phyloP scores from a whole-genome alignment of 2,113 vertebrate species.

The Zosterops hypoxanthus region DNA sequence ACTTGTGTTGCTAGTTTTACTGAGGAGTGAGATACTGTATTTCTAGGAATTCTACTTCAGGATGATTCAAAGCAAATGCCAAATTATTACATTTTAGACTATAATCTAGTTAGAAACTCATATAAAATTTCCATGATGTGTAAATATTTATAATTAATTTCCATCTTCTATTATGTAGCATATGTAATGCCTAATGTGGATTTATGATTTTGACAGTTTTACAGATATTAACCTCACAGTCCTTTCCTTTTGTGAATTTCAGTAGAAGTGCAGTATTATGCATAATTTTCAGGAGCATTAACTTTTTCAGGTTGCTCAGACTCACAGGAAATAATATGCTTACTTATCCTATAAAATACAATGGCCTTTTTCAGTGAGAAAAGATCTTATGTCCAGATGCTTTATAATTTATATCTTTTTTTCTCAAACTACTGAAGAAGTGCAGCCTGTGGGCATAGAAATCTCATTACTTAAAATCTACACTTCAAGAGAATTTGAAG shows the following conservation, averaged over 20 bases:
- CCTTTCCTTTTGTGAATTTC: not conserved
- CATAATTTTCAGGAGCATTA: not conserved
- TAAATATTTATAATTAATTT: not conserved
- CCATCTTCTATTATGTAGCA: not conserved
- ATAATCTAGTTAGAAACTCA: not conserved
- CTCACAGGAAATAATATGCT: not conserved
- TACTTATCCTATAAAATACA: not conserved
- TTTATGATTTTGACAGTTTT: not conserved
- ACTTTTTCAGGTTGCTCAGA: constrained; percentile 45
- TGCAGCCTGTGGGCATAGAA: not conserved
- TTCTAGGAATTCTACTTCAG: not conserved
- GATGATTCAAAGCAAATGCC: not conserved
- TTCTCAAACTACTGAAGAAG: constrained; percentile 2
- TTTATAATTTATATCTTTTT: not conserved
- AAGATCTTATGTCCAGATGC: constrained; percentile 26
- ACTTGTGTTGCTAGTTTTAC: not conserved
- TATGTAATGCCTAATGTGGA: not conserved
- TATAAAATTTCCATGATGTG: not conserved
- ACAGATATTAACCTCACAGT: not conserved
- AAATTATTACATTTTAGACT: not conserved
- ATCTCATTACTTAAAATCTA: constrained; percentile 32
- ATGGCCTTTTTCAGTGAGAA: not conserved
- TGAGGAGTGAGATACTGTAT: not conserved
- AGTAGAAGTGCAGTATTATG: not conserved
- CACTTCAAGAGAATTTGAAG: constrained; percentile 69